A percentile compares a stretch with the other conserved stretches of the same genome.
Evolutionary conservation across 2,113 vertebrate species (phyloP).

Genomic region (Eclectus roratus): DNA sequence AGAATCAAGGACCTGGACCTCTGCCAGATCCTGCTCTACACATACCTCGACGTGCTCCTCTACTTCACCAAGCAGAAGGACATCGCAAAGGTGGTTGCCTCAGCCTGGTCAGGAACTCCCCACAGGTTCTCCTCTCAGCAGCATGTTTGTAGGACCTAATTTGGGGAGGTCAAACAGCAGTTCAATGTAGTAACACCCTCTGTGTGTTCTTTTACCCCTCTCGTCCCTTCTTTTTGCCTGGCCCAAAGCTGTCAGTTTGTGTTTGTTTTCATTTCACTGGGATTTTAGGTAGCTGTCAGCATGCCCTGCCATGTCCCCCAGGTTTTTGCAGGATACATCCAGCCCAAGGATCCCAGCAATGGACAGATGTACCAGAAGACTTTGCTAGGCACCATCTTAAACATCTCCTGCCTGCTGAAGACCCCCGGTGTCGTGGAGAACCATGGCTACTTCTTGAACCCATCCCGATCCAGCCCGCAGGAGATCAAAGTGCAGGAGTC

Average conservation of each 20-base stretch:
- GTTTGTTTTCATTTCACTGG: not conserved
- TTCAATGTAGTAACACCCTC: fast-evolving
- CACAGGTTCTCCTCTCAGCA: fast-evolving
- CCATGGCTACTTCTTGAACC: constrained; percentile 92
- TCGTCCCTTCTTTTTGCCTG: not conserved
- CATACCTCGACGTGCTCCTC: constrained; percentile 91
- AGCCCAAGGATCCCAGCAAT: constrained; percentile 91
- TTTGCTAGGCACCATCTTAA: constrained; percentile 85
- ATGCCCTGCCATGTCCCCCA: constrained; percentile 19
- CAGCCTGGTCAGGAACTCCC: not conserved
- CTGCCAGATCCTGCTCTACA: constrained; percentile 89
- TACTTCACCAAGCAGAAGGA: constrained; percentile 93
- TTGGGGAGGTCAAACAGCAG: fast-evolving
- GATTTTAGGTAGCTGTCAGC: not conserved
- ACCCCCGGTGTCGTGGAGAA: constrained; percentile 94
- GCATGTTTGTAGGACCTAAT: fast-evolving
- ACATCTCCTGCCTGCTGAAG: constrained; percentile 92
- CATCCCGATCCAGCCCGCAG: constrained; percentile 91
- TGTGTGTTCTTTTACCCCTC: fast-evolving
- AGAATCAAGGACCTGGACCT: constrained; percentile 91
- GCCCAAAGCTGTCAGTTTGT: not conserved
- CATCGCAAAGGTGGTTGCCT: constrained; percentile 84
- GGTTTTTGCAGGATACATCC: constrained; percentile 91
- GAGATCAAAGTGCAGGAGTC: constrained; percentile 97
- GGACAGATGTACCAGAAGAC: constrained; percentile 96